Base-by-base conservation (phyloP, 2,797 vertebrate species). In the Urocyon cinereoargenteus region DNA sequence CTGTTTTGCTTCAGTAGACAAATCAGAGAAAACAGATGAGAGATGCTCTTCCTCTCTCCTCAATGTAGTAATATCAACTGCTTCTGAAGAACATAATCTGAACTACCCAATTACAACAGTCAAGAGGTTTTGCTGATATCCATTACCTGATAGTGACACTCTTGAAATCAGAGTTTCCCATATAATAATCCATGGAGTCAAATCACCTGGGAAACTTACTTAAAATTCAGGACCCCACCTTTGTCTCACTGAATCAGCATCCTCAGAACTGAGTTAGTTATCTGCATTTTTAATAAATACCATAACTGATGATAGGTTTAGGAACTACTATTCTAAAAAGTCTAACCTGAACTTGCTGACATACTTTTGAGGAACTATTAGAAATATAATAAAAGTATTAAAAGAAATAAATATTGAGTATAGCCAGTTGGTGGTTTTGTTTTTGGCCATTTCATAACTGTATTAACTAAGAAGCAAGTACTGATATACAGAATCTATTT, bases 391-490 rank as follows among this genome's bases (percentile, higher is more conserved):
- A 79, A 55, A 91, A 57, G 31, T 45, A 62, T 85, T 77, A 81
- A 61, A 88, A 93, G 28, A 83, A 66, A 75, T 10, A 96, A 81
- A 66, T 11, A 61, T 66, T 51, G 22, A 83, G 15, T 19, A 40
- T 5, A 73, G 24, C 6, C 66, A 77, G 64, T 94, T 83, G 24
- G 59, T 88, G 18, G 36, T 55, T 96, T 70, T 36, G 53, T 9
- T 75, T 75, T 82, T 45, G 61, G 36, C 6, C 73, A 86, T 85
- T 79, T 90, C 86, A n/a, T 55, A 93, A 64, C 31, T 70, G 66
- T 6, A 34, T 64, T 78, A 90, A 86, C 13, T 78, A 70, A 93
- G 73, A 91, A 95, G 75, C 40, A 93, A 86, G 40, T 4, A 91
- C 55, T 24, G 40, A 57, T 1, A 6, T 78, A 53, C 45, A 95